Conservation (phyloP, 2,888 invertebrate genomes). For the Cylindroiulus punctatus region DNA sequence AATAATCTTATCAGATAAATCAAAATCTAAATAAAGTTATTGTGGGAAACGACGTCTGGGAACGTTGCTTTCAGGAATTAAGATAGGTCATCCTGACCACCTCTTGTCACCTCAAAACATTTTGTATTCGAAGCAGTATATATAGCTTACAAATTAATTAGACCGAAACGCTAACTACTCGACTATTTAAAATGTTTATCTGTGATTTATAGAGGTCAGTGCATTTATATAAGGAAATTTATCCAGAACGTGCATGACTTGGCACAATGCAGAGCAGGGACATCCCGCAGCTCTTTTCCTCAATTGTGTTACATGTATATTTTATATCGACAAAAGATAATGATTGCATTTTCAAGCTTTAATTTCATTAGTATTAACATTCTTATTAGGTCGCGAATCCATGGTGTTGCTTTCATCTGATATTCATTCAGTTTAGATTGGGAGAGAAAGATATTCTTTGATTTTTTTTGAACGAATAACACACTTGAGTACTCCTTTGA, state of each 20-base stretch:
- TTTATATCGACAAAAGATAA: constrained; percentile 12
- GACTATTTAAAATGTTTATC: not conserved
- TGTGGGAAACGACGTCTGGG: constrained; percentile 8
- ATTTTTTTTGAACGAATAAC: no score
- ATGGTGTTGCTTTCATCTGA: not conserved
- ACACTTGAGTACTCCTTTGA: no score
- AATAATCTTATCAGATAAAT: not conserved
- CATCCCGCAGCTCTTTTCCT: not conserved
- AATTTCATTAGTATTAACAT: constrained; percentile 1
- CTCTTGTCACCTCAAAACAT: constrained; percentile 7
- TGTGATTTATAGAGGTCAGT: constrained; percentile 22
- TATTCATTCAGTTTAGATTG: not conserved
- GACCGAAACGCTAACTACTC: constrained; percentile 13
- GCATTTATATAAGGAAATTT: constrained; percentile 28
- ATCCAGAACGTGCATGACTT: not conserved
- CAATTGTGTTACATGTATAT: not conserved
- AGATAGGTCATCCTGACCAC: constrained; percentile 6
- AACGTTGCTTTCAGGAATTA: constrained; percentile 4
- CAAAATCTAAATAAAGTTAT: constrained; percentile 21
- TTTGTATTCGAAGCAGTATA: not conserved
- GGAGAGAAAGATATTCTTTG: not conserved
- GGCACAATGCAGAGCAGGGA: not conserved
- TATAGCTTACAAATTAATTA: constrained; percentile 38
- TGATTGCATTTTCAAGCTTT: not conserved
- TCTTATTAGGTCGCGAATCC: not conserved